Evolutionary conservation across 2,113 vertebrate genomes (phyloP).

Genomic region (Chloropsis cyanopogon): DNA sequence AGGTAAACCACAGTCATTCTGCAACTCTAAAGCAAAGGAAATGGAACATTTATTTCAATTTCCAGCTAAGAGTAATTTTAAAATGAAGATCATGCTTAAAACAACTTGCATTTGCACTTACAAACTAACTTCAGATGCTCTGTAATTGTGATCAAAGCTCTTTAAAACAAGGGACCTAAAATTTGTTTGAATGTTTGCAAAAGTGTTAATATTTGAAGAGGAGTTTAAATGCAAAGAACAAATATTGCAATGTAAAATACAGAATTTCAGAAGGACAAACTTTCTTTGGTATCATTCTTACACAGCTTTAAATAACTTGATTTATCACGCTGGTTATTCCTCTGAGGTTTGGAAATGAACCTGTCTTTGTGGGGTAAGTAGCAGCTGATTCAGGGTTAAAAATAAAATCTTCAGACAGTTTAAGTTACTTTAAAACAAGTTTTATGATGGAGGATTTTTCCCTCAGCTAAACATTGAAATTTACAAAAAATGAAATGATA

Average conservation of each 20-base stretch:
- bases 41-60: not conserved
- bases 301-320: not conserved
- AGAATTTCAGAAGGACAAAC: not conserved
- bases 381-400: not conserved
- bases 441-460: not conserved
- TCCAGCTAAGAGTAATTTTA: not conserved
- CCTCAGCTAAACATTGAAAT: not conserved
- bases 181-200: not conserved
- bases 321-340: not conserved
- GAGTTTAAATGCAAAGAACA: not conserved
- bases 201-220: not conserved
- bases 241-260: not conserved
- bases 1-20: constrained; percentile 10
- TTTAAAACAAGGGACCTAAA: not conserved
- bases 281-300: not conserved
- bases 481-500: not conserved
- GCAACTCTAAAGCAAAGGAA: constrained; percentile 13
- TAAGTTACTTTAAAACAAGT: not conserved
- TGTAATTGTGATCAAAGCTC: not conserved
- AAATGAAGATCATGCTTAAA: not conserved
- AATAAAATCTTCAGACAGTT: not conserved
- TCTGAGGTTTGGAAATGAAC: not conserved
- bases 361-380: not conserved
- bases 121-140: not conserved
- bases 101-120: not conserved